Base-by-base conservation (phyloP, 2,797 vertebrate species). In the Onychomys torridus region DNA sequence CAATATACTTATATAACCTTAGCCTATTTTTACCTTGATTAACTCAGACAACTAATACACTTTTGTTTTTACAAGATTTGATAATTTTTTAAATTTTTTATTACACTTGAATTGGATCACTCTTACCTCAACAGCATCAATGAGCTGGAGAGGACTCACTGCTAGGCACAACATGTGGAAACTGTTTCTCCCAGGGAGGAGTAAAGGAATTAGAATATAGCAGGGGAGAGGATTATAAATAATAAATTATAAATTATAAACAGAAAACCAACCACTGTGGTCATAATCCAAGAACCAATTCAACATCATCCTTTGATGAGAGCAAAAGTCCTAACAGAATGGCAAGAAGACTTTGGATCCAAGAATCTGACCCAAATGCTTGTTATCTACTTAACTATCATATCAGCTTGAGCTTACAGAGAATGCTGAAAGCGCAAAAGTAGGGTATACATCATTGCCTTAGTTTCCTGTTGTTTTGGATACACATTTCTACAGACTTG, bases 51-150 rank as follows among this genome's bases (percentile, higher is more conserved):
- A 4, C 10, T 73, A 89, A 90, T 12, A 59, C 67, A 63, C 59
- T 59, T 89, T 75, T 63, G 76, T 76, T 92, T 92, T 61, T 69
- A 29, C 88, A 96, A 93, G 25, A 92, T 46, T 49, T 95, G 43
- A 29, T 95, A 90, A 78, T 95, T 86, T 84, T 92, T 94, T 84
- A 59, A 40, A 94, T 14, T 73, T 90, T 89, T 46, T 83, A 78
- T 87, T 67, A 95, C n/a, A 81, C 73, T 27, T 93, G 37, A 55
- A 4, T 93, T 55, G 52, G 83, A 83, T 84, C 65, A 67, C 79
- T 96, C 34, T 78, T 40, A 87, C 11, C 37, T 61, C 32, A 78
- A 75, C 4, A 75, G 17, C 6, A 83, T 59, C 94, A 94, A 89
- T 91, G 87, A 93, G 63, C 75, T 59, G 19, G 21, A 55, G 13